Base-by-base conservation (phyloP, 2,888 invertebrate species). In the Dorcus parallelipipedus region DNA sequence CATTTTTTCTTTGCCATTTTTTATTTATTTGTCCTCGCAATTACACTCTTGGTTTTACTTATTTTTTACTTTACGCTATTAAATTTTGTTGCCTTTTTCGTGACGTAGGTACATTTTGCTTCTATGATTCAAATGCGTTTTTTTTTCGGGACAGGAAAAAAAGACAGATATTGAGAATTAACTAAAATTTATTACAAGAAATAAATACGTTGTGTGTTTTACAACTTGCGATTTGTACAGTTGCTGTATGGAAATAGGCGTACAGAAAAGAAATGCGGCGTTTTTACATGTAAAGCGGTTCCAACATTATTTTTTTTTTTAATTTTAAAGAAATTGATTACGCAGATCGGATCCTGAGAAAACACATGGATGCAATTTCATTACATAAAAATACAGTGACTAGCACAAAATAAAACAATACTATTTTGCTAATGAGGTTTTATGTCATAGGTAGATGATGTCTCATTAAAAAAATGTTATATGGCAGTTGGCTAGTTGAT, bases 121-220 rank as follows among this genome's bases (percentile, higher is more conserved):
- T 14, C 14, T 14, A 14, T 14, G 14, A 14, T 14, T 14, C 14
- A 14, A 14, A 14, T 14, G 14, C 14, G 14, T 14, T 26, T 26
- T 4, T 26, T 26, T 8, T n/a, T 45, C n/a, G 20, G 9, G 7
- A 7, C 8, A 17, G 9, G 9, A 20, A 50, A 56, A 58, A 26
- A 10, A 54, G 52, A 59, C 20, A 47, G 3, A 9, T 38, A 14
- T 10, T 20, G 55, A 55, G 61, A 59, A 58, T 52, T 56, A 61
- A 63, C 54, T 57, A 55, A 57, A 54, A 51, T 65, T 63, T 62
- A 62, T 63, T 65, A 61, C 54, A 52, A 54, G 59, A 64, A 64
- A 64, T 64, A 64, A 64, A 64, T 64, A 64, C 58, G 54, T 58
- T 45, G 26, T 33, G 55, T 58, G 59, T 59, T 63, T 61, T 59